These are phyloP conservation scores for Falco cherrug DNA, from an alignment of 2,797 vertebrate genomes.

Conservation along the genomic window DNA sequence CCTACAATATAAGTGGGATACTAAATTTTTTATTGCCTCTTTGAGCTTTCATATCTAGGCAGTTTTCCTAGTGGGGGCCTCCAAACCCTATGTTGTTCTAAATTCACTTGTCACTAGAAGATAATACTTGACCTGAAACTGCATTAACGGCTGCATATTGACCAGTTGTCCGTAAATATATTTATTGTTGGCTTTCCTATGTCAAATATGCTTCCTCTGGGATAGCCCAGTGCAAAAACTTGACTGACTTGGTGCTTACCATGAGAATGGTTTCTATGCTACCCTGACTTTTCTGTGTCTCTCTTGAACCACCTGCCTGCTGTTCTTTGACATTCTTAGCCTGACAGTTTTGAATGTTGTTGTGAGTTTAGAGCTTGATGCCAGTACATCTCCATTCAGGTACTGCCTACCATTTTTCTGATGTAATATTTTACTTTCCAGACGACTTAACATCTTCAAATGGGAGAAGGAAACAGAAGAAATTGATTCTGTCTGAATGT, in stretches of 20 bases:
- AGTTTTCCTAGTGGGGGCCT: background rate
- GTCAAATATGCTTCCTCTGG: background rate
- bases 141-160: background rate
- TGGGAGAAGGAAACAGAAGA: background rate
- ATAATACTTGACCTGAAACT: background rate
- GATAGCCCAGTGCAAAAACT: background rate
- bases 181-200: background rate
- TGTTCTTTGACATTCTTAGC: background rate
- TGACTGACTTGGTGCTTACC: background rate
- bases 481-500: background rate
- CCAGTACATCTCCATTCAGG: background rate
- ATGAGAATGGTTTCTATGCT: fast-evolving
- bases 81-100: background rate
- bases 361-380: background rate
- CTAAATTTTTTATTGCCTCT: constrained; percentile 72
- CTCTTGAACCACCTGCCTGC: background rate
- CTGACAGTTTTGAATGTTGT: background rate
- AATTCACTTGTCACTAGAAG: background rate
- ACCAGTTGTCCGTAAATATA: background rate
- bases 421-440: background rate
- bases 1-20: constrained; percentile 32
- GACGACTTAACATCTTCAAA: background rate
- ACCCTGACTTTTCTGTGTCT: background rate
- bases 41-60: constrained; percentile 24
- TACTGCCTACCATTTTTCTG: background rate